Percentiles rank a stretch among this genome's conserved stretches.
Conservation (phyloP, 2,797 vertebrate genomes). For the Podarcis siculus region DNA sequence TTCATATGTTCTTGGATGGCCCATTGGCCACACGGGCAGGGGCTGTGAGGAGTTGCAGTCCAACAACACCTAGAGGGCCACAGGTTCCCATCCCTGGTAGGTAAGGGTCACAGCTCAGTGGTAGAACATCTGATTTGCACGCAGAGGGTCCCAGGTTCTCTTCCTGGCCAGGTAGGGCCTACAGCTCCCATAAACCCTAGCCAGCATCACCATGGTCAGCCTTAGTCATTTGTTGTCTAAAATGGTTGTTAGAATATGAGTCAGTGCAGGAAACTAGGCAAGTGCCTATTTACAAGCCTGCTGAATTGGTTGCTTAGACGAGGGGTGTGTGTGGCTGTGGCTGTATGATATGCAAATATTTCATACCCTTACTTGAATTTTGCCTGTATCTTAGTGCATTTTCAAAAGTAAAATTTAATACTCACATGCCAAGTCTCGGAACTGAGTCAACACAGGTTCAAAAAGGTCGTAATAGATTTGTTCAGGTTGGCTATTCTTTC, state of each 20-base stretch:
- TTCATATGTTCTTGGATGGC: not conserved
- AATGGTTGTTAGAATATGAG: not conserved
- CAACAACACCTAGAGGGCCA: no score
- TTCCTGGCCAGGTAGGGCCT: no score
- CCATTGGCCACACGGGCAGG: not conserved
- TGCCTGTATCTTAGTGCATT: not conserved
- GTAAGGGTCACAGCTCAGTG: no score
- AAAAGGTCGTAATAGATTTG: slow-evolving; percentile 88
- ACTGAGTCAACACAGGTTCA: slow-evolving; percentile 83
- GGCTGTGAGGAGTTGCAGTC: not conserved
- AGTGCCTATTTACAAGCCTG: not conserved
- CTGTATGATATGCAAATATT: not conserved
- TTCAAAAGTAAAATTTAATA: slow-evolving; percentile 19
- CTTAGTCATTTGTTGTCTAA: not conserved
- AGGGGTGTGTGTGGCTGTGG: not conserved
- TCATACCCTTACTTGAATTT: not conserved
- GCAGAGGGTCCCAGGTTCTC: no score
- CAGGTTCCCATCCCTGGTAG: no score
- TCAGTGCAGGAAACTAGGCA: not conserved
- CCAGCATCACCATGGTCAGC: no score
- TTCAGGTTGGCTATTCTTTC: slow-evolving; percentile 80
- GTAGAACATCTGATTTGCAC: no score
- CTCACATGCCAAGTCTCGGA: slow-evolving; percentile 83
- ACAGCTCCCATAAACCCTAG: no score
- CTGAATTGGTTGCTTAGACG: not conserved